Evolutionary conservation across 2,797 vertebrate species (phyloP).

Genomic region (Acanthurus tractus): DNA sequence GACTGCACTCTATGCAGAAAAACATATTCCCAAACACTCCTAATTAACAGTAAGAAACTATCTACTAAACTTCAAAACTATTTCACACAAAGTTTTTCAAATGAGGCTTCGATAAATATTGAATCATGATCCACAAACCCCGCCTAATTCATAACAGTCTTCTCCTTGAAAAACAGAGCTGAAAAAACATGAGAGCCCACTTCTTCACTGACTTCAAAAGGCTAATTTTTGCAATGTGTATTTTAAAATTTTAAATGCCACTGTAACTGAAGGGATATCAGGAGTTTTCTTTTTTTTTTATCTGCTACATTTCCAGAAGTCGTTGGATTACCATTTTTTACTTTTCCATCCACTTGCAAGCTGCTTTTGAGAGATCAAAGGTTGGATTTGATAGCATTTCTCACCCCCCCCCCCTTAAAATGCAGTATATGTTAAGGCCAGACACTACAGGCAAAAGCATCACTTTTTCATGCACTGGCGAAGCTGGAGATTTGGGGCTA

Average conservation of each 20-base stretch:
- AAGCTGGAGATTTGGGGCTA: too few species aligned
- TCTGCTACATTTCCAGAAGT: constrained; percentile 28
- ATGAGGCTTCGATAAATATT: constrained; percentile 16
- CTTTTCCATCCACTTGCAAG: constrained; percentile 16
- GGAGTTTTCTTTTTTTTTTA: constrained; percentile 21
- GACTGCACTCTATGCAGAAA: background rate
- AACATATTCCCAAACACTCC: background rate
- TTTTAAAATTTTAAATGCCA: constrained; percentile 44
- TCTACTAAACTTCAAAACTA: background rate
- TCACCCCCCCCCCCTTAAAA: constrained; percentile 18
- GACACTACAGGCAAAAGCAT: too few species aligned
- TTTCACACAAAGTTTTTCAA: constrained; percentile 3
- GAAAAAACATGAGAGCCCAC: background rate
- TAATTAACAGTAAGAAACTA: background rate
- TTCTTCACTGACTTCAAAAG: constrained; percentile 51
- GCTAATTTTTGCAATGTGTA: constrained; percentile 15
- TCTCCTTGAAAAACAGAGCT: constrained; percentile 18
- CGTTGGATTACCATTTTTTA: constrained; percentile 12
- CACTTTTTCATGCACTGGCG: too few species aligned
- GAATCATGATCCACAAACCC: constrained; percentile 18
- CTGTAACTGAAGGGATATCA: constrained; percentile 26
- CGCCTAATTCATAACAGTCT: constrained; percentile 1
- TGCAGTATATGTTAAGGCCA: constrained; percentile 17
- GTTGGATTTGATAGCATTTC: constrained; percentile 28
- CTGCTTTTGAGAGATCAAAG: constrained; percentile 49